phyloP scores from a whole-genome alignment of 2,113 vertebrate genomes.

The Odontophorus gujanensis region DNA sequence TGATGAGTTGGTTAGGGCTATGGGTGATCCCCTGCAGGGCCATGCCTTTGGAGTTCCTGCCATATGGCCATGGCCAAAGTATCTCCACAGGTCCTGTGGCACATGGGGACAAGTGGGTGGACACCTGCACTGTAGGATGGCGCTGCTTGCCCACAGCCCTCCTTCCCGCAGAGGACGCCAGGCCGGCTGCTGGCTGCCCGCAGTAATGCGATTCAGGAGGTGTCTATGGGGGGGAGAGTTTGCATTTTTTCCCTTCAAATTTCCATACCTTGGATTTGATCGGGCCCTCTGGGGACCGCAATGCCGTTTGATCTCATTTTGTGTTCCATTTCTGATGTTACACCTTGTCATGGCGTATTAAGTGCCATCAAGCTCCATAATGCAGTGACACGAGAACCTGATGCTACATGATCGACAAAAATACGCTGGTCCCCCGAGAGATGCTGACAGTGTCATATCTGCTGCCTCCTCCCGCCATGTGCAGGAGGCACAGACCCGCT shows the following conservation, averaged over 20 bases:
- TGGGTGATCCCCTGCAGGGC: accelerated
- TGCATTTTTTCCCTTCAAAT: neutral
- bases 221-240: neutral
- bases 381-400: constrained; percentile 52
- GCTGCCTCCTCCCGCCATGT: neutral
- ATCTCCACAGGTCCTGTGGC: neutral
- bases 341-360: constrained; percentile 68
- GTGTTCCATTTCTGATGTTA: constrained; percentile 68
- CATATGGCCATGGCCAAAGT: accelerated
- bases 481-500: constrained; percentile 1
- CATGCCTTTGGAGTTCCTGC: accelerated
- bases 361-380: constrained; percentile 55
- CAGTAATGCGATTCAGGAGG: neutral
- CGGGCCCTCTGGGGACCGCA: constrained; percentile 24
- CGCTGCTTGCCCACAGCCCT: neutral
- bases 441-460: constrained; percentile 43
- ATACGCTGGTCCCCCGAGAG: neutral
- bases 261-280: constrained; percentile 54
- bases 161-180: accelerated
- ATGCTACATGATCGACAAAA: constrained; percentile 57
- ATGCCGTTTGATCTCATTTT: constrained; percentile 69
- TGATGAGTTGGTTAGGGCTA: neutral
- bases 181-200: neutral
- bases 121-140: neutral
- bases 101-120: accelerated